Evolutionary conservation across 2,797 vertebrate species (phyloP).

Genomic region (Epinephelus malabaricus): DNA sequence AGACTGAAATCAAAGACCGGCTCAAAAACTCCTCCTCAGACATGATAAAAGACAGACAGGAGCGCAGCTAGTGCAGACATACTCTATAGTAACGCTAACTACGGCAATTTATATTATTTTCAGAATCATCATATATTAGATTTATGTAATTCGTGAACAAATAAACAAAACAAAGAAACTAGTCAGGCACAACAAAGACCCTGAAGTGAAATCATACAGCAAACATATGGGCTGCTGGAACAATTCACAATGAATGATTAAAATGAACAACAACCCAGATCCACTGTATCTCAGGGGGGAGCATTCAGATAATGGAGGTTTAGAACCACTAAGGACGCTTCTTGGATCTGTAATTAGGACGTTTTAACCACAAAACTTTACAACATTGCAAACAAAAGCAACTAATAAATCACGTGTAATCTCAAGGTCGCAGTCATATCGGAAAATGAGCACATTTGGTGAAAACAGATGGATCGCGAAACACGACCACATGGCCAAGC

Average conservation of each 20-base stretch:
- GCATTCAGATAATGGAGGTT: conserved; percentile 26
- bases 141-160: conserved; percentile 44
- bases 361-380: conserved; percentile 13
- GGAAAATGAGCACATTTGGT: neutral
- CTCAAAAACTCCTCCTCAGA: conserved; percentile 30
- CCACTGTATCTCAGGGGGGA: conserved; percentile 11
- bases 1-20: conserved; percentile 24
- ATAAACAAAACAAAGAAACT: conserved; percentile 35
- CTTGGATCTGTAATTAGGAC: neutral
- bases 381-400: neutral
- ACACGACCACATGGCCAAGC: neutral
- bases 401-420: neutral
- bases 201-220: conserved; percentile 55
- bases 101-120: conserved; percentile 66
- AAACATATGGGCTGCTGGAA: conserved; percentile 27
- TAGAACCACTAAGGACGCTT: neutral
- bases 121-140: conserved; percentile 69
- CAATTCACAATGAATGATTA: conserved; percentile 29
- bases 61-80: conserved; percentile 46
- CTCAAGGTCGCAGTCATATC: neutral
- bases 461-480: conserved; percentile 6
- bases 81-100: conserved; percentile 34
- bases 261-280: conserved; percentile 36
- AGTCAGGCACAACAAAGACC: conserved; percentile 48
- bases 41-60: conserved; percentile 35